These are phyloP conservation scores for Stenodema calcarata DNA, from an alignment of 2,888 invertebrate species.

Conservation along the genomic window DNA sequence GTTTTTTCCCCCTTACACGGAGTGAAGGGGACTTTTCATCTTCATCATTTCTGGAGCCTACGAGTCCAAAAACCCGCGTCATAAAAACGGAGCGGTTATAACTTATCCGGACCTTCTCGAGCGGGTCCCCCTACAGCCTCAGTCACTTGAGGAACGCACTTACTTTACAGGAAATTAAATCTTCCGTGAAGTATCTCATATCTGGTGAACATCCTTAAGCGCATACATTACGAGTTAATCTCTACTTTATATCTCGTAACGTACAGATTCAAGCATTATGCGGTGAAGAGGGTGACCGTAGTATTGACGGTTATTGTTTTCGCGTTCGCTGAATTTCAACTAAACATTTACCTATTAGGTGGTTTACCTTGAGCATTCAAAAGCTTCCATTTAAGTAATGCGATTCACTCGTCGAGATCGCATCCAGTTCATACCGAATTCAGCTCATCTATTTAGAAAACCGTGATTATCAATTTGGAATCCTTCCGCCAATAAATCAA, in stretches of 20 bases:
- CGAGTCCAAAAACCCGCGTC: background rate
- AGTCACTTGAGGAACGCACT: background rate
- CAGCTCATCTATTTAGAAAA: background rate
- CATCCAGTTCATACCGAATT: background rate
- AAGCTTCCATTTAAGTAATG: background rate
- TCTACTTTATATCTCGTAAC: no score
- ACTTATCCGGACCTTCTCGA: background rate
- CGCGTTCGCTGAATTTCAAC: no score
- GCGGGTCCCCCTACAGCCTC: background rate
- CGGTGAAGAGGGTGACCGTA: no score
- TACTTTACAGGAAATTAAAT: no score
- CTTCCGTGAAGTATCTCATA: no score
- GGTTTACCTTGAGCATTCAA: no score
- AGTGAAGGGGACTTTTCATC: background rate
- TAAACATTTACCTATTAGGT: no score
- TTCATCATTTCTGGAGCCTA: background rate
- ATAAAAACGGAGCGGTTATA: background rate
- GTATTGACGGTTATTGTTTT: no score
- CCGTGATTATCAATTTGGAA: background rate
- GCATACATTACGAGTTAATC: no score
- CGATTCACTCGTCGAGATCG: background rate
- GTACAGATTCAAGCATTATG: no score
- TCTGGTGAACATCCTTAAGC: no score
- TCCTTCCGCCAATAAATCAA: background rate
- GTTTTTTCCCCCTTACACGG: background rate